Base-by-base conservation (phyloP, 2,888 invertebrate species). In the Bembecia ichneumoniformis region DNA sequence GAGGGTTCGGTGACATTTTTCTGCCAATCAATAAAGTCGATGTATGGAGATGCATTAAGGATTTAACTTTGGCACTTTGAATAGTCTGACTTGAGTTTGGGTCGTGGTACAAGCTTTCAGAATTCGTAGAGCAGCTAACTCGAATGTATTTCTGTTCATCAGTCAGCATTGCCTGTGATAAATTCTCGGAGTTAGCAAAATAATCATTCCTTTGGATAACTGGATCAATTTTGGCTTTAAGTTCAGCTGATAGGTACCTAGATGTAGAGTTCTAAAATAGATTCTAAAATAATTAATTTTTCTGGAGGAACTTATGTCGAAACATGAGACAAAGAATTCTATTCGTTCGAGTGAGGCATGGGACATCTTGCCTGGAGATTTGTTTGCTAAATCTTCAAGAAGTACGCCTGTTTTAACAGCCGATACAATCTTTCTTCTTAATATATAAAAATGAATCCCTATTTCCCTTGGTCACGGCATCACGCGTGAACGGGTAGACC, bases 171-270 rank as follows among this genome's bases (percentile, higher is more conserved):
- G 53, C 52, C 7, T 56, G 35, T 40, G 60, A 47, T 43, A 59
- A 28, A 35, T 60, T 60, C 49, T 62, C 61, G 3, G 52, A 49
- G 49, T 60, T 56, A 7, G 54, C 58, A 48, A 58, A 61, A 46
- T 48, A 51, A 14, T 48, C 14, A 16, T 51, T 51, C 35, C 51
- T 28, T 51, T 40, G 40, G 11, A 51, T 55, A 52, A 47, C 51
- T 11, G 46, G 48, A 15, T 51, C 51, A 40, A 43, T 43, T 13
- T 13, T 13, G 14, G 43, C 48, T 51, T 52, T 50, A 9, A 49
- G 17, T 45, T n/a, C 45, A 40, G 35, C 15, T 35, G 49, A 11
- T 35, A 52, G 34, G 40, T 54, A 52, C 15, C 52, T 43, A 20
- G 47, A 13, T 43, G 35, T 11, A 35, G 35, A 43, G 15, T 7